Base-by-base conservation (phyloP, 92 coral and sea anemone genomes). In the Epizoanthus stellaris region DNA sequence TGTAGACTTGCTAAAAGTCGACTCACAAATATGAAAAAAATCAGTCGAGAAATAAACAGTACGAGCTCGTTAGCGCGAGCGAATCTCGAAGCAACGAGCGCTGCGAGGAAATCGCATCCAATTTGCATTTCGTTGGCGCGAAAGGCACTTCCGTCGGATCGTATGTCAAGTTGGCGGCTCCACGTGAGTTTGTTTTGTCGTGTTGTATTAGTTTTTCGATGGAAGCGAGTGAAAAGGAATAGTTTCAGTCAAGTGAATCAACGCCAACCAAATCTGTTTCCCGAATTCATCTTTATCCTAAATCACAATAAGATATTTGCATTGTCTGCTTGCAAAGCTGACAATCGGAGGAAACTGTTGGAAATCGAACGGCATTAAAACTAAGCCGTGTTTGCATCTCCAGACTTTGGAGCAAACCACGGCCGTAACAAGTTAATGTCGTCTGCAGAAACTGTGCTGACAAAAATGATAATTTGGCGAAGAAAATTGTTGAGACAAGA, bases 371-470 rank as follows among this genome's bases (percentile, higher is more conserved):
- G 67, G 67, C 67, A 61, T 3, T 61, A 61, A 61, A 61, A 61
- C 66, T 61, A 11, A 61, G 17, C 67, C 23, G 67, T 61, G 67
- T 61, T 61, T 0, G 5, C n/a, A 61, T 20, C 5, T 61, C 67
- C 5, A 61, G 5, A 14, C 67, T 61, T 61, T 6, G 17, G 13
- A 61, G 67, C 66, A 61, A 61, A 61, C 67, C 17, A 14, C 66
- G 75, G 75, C 75, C 25, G 25, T 76, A 6, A 79, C 86, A 4
- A 77, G 64, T 30, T 56, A 65, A 85, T 52, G 25, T 23, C 25
- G 25, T 23, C 25, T 23, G 25, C 25, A 23, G 25, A 23, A 23
- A 23, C 25, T 23, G 25, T 23, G 25, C 25, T 23, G 25, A 23
- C 25, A 23, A 23, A 23, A 23, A 23, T 23, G 25, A 0, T 23